These are phyloP conservation scores for Zosterops borbonicus DNA, from an alignment of 2,113 vertebrate species.

Conservation along the genomic window DNA sequence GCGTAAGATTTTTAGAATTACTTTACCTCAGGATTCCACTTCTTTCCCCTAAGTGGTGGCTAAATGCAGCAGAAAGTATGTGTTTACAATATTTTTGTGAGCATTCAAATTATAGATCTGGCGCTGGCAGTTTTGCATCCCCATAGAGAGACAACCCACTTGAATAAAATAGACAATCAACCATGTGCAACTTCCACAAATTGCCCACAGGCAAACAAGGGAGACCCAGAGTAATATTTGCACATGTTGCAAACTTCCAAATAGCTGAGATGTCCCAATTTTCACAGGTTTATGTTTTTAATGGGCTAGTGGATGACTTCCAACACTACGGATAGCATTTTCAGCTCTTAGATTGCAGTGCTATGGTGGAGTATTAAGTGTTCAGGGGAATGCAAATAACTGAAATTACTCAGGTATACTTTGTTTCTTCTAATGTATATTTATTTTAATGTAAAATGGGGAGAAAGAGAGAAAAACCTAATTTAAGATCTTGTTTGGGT, in stretches of 20 bases:
- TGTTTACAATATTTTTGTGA: neutral
- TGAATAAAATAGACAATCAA: neutral
- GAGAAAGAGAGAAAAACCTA: neutral
- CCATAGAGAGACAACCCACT: neutral
- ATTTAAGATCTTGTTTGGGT: neutral
- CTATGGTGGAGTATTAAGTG: neutral
- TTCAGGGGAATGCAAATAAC: neutral
- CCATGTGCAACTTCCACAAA: neutral
- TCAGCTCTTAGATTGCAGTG: neutral
- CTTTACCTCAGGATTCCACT: neutral
- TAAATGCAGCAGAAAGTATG: neutral
- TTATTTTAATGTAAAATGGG: neutral
- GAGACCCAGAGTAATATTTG: neutral
- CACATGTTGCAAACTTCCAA: neutral
- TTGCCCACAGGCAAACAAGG: neutral
- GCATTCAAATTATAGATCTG: neutral
- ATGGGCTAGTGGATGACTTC: neutral
- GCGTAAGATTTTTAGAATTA: neutral
- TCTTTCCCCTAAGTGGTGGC: neutral
- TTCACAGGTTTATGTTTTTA: neutral
- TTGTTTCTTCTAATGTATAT: neutral
- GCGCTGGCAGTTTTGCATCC: neutral
- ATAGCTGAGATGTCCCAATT: neutral
- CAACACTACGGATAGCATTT: neutral
- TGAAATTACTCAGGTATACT: neutral